phyloP scores from a whole-genome alignment of 2,797 vertebrate genomes.

The Sebastes minor region DNA sequence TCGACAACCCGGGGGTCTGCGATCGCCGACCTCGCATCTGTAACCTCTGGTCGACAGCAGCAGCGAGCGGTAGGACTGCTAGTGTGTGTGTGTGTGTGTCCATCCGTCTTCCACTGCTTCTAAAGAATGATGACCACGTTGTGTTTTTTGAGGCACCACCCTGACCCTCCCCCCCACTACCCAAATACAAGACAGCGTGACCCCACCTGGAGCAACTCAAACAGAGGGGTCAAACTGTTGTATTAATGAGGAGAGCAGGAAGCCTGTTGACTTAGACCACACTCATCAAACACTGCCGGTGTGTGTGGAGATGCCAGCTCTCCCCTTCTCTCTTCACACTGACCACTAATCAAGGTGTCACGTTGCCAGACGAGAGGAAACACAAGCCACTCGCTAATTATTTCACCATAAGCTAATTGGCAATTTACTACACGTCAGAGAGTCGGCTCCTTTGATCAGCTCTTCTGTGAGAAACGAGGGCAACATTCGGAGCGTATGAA shows the following conservation, averaged over 20 bases:
- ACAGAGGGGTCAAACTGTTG: conserved; percentile 58
- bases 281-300: conserved; percentile 57
- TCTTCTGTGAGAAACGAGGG: background rate
- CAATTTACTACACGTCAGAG: conserved; percentile 11
- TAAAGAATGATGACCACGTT: background rate
- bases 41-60: conserved; percentile 23
- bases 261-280: conserved; percentile 56
- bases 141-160: background rate
- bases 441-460: background rate
- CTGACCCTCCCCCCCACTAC: background rate
- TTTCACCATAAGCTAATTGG: conserved; percentile 36
- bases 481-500: background rate
- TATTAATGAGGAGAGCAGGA: conserved; percentile 53
- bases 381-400: conserved; percentile 21
- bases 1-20: conserved; percentile 28
- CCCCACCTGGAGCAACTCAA: conserved; percentile 56
- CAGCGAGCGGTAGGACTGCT: background rate
- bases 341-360: conserved; percentile 53
- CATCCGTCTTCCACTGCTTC: conserved; percentile 2
- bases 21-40: conserved; percentile 30
- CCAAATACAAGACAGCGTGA: conserved; percentile 41
- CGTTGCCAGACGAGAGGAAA: conserved; percentile 60
- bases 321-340: conserved; percentile 35
- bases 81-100: conserved; percentile 9
- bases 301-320: conserved; percentile 12